Evolutionary conservation across 2,797 vertebrate genomes (phyloP).

Genomic region (Enteromius thamalakanensis): DNA sequence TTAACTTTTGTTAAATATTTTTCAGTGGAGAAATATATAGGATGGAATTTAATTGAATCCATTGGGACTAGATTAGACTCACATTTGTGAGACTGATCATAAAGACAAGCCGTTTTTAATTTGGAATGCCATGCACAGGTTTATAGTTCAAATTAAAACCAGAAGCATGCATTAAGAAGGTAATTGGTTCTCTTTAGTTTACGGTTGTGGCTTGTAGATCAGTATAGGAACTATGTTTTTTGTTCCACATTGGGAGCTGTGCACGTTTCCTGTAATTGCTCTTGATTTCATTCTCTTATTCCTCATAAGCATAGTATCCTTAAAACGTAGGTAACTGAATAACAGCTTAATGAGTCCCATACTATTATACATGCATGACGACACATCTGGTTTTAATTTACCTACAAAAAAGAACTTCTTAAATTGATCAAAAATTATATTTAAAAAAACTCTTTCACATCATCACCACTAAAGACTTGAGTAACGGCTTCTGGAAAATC

Average conservation of each 20-base stretch:
- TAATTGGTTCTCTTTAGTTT: neutral
- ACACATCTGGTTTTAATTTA: no score
- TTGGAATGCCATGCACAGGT: neutral
- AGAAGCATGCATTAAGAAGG: neutral
- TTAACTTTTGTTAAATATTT: neutral
- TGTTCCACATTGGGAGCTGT: neutral
- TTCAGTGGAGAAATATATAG: neutral
- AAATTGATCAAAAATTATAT: neutral
- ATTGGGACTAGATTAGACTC: neutral
- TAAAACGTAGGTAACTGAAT: neutral
- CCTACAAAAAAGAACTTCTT: neutral
- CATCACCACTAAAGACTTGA: neutral
- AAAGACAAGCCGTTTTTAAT: neutral
- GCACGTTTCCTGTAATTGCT: constrained; percentile 16
- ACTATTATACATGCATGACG: neutral
- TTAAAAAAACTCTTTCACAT: neutral
- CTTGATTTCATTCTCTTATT: neutral
- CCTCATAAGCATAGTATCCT: neutral
- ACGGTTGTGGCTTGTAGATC: neutral
- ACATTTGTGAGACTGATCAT: neutral
- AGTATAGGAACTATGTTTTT: neutral
- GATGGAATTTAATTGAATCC: neutral
- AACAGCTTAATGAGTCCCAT: neutral
- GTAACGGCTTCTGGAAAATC: neutral
- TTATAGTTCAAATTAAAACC: neutral